These are phyloP conservation scores for Salvelinus sp. DNA, from an alignment of 2,113 vertebrate species.

Conservation along the genomic window DNA sequence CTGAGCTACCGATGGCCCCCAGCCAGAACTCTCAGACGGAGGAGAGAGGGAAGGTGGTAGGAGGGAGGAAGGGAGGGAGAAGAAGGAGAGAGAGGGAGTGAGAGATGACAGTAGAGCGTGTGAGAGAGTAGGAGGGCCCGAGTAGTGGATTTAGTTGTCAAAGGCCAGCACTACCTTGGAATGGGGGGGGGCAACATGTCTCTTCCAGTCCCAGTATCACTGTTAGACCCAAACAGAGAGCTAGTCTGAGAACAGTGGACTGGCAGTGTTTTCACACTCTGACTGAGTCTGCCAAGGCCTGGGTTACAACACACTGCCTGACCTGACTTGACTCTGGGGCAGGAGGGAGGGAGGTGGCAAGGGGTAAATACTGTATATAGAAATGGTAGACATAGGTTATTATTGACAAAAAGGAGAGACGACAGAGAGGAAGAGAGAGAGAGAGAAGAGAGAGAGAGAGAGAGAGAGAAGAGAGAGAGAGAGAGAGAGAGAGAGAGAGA, in stretches of 20 bases:
- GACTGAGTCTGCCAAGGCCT: slow-evolving; percentile 24
- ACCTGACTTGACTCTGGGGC: slow-evolving; percentile 42
- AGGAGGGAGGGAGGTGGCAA: no score
- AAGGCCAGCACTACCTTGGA: not conserved
- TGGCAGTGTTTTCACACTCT: not conserved
- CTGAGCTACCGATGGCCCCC: slow-evolving; percentile 65
- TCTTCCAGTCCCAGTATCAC: not conserved
- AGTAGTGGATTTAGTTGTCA: no score
- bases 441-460: no score
- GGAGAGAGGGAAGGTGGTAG: slow-evolving; percentile 48
- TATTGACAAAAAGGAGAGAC: no score
- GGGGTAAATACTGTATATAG: no score
- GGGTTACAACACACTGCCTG: slow-evolving; percentile 52
- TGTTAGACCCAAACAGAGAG: no score
- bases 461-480: no score
- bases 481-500: no score
- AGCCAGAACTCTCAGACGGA: slow-evolving; percentile 73
- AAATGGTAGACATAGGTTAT: no score
- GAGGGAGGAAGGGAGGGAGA: slow-evolving; percentile 24
- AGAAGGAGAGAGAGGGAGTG: not conserved
- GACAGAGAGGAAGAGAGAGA: no score
- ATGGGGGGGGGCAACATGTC: slow-evolving; percentile 4
- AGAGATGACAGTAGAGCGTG: slow-evolving; percentile 48
- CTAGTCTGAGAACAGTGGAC: no score
- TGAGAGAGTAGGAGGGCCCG: slow-evolving; percentile 34